Conservation (phyloP, 2,888 invertebrate species). For the Disparrhopalites patrizii region DNA sequence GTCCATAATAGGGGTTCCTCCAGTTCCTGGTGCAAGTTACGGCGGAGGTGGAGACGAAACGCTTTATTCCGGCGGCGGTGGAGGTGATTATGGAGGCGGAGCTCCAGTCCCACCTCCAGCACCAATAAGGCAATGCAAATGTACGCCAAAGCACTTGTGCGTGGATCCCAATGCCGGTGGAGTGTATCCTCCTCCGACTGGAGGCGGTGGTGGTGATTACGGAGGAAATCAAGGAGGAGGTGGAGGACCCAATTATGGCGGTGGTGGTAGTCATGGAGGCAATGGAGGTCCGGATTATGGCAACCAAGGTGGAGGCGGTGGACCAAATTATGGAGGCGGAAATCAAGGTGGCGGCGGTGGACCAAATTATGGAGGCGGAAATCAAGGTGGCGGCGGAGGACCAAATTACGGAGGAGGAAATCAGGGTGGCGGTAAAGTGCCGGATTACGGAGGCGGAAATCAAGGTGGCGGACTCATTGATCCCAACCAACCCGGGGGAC, state of each 20-base stretch:
- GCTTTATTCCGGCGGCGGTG: constrained; percentile 18
- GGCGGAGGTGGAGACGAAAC: constrained; percentile 17
- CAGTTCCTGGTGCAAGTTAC: constrained; percentile 36
- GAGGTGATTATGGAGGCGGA: background rate
- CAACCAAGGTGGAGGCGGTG: constrained; percentile 2
- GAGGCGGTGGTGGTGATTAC: constrained; percentile 11
- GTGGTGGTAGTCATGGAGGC: background rate
- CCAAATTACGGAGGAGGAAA: background rate
- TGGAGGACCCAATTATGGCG: no score
- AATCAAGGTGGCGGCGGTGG: constrained; percentile 10
- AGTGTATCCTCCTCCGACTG: constrained; percentile 4
- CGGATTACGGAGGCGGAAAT: constrained; percentile 3
- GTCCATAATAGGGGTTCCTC: constrained; percentile 37
- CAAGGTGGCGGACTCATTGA: constrained; percentile 3
- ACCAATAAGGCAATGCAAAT: constrained; percentile 19
- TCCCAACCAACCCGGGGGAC: background rate
- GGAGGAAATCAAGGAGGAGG: background rate
- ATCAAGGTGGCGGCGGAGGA: background rate
- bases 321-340: no score
- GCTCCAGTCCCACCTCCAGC: constrained; percentile 3
- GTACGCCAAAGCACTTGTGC: constrained; percentile 20
- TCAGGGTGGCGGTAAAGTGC: background rate
- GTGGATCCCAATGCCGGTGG: constrained; percentile 1
- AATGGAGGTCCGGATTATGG: background rate
- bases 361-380: constrained; percentile 2